A percentile compares a stretch with the other conserved stretches of the same genome.
Conservation (phyloP, 2,888 invertebrate genomes). For the Drosophila kambysellisi region DNA sequence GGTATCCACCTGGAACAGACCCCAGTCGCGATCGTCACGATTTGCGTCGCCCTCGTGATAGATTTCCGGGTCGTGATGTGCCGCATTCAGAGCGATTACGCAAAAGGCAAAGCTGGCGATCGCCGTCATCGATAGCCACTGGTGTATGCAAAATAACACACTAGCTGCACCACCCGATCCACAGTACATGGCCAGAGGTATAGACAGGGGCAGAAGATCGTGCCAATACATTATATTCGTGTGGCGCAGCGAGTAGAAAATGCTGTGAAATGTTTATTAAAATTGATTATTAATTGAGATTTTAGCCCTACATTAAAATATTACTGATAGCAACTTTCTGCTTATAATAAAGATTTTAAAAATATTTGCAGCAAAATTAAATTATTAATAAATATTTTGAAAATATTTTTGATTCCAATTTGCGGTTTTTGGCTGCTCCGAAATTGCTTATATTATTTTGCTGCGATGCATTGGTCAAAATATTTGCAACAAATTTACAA, state of each 20-base stretch:
- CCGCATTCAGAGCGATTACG: slow-evolving; percentile 89
- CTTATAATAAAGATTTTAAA: not conserved
- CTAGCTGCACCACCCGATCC: slow-evolving; percentile 77
- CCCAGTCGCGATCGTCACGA: slow-evolving; percentile 89
- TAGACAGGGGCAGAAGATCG: slow-evolving; percentile 84
- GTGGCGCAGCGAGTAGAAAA: slow-evolving; percentile 73
- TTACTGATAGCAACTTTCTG: not conserved
- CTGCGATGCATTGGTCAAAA: too few species aligned
- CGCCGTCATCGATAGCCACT: slow-evolving; percentile 87
- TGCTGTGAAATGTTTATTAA: slow-evolving; percentile 58
- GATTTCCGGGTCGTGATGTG: slow-evolving; percentile 92
- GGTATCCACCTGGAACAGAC: slow-evolving; percentile 90
- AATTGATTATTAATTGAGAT: slow-evolving; percentile 7
- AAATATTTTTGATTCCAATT: too few species aligned
- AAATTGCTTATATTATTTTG: too few species aligned
- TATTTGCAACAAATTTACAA: too few species aligned
- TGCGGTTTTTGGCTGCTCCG: too few species aligned
- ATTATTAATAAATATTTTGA: not conserved
- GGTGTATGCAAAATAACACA: slow-evolving; percentile 70
- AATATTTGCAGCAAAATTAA: not conserved
- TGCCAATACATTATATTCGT: slow-evolving; percentile 83
- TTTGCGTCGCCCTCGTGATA: slow-evolving; percentile 91
- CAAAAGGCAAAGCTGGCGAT: slow-evolving; percentile 88
- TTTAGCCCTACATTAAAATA: slow-evolving; percentile 3
- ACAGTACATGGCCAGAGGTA: slow-evolving; percentile 85